phyloP scores from a whole-genome alignment of 2,113 vertebrate genomes.

The Papio anubis region DNA sequence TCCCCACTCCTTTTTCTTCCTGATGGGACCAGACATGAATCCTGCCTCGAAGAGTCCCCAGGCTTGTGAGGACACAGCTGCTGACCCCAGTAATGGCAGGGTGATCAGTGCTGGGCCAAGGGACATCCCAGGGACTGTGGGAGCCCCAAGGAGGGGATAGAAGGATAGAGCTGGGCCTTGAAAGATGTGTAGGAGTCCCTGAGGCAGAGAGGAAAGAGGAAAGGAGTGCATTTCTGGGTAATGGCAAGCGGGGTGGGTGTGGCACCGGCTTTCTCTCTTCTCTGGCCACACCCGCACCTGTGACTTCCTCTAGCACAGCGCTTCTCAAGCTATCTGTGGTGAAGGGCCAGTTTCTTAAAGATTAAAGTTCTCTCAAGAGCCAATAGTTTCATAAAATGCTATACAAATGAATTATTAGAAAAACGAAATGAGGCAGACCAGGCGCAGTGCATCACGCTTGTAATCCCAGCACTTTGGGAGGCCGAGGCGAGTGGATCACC shows the following conservation, averaged over 20 bases:
- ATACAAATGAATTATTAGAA: not conserved
- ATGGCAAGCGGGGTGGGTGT: not conserved
- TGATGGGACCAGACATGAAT: not conserved
- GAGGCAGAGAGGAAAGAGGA: not conserved
- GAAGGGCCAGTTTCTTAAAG: not conserved
- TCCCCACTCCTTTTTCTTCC: not conserved
- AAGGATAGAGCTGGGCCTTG: not conserved
- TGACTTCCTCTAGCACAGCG: not conserved
- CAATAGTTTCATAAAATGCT: not conserved
- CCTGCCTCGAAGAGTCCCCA: not conserved
- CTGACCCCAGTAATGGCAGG: not conserved
- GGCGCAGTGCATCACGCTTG: too few species aligned
- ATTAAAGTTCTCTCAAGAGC: not conserved
- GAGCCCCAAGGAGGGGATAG: not conserved
- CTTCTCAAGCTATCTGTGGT: not conserved
- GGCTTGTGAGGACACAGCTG: not conserved
- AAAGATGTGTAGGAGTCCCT: not conserved
- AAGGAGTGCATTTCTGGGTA: not conserved
- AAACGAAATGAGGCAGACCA: not conserved
- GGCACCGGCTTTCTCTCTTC: not conserved
- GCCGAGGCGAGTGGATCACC: too few species aligned
- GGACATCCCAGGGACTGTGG: not conserved
- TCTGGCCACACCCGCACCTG: not conserved
- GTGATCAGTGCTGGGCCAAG: not conserved
- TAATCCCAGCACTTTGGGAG: too few species aligned